Conservation (phyloP, 1,140 invertebrate species). For the Drosophila sturtevanti region DNA sequence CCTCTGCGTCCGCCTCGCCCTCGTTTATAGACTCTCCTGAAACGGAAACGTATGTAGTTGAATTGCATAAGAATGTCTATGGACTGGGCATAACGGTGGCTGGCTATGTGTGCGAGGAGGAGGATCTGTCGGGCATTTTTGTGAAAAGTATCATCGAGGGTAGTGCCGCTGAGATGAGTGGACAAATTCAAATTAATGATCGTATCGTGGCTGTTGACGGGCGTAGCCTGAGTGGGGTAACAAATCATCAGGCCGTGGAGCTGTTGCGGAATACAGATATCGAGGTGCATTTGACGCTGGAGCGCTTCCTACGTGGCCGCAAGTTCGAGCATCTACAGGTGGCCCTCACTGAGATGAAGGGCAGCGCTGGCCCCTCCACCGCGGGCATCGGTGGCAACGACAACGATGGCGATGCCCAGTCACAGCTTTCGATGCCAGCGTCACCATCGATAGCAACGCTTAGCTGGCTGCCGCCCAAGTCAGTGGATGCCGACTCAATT, state of each 20-base stretch:
- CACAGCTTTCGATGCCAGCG: conserved; percentile 84
- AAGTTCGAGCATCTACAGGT: conserved; percentile 95
- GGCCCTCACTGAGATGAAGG: conserved; percentile 88
- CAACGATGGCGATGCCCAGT: conserved; percentile 84
- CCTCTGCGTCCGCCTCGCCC: conserved; percentile 52
- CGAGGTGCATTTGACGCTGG: conserved; percentile 90
- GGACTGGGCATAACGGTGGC: conserved; percentile 88
- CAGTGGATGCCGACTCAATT: conserved; percentile 84
- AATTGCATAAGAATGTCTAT: conserved; percentile 87
- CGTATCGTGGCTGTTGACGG: conserved; percentile 95
- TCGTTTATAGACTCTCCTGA: conserved; percentile 83
- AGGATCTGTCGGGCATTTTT: conserved; percentile 95
- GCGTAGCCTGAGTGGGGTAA: conserved; percentile 90
- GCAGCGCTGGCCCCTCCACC: conserved; percentile 55
- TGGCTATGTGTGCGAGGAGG: conserved; percentile 88
- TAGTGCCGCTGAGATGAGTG: conserved; percentile 93
- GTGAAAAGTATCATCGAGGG: conserved; percentile 97
- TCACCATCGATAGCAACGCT: conserved; percentile 90
- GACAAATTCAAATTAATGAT: conserved; percentile 95
- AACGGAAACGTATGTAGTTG: conserved; percentile 86
- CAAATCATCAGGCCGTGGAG: conserved; percentile 95
- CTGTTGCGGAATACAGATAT: conserved; percentile 92
- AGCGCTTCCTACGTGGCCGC: conserved; percentile 92
- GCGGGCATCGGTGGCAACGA: conserved; percentile 27
- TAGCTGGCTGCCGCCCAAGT: conserved; percentile 87